These are phyloP conservation scores for Tetragnatha versicolor DNA, from an alignment of 1,140 invertebrate genomes.

Conservation along the genomic window DNA sequence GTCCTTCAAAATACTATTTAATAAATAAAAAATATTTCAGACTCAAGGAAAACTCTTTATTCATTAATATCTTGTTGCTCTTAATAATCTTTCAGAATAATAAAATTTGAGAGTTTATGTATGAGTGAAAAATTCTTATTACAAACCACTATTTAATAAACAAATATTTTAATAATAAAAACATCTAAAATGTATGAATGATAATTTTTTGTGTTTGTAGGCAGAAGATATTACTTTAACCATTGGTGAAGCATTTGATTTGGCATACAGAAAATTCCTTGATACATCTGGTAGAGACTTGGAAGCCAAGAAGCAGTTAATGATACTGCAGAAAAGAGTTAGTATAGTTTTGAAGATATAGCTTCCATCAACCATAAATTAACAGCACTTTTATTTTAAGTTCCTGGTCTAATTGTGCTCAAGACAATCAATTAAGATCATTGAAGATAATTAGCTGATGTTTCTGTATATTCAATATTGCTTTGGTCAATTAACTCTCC, in stretches of 20 bases:
- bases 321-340: slow-evolving; percentile 75
- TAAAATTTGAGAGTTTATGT: not conserved
- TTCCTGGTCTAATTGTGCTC: not conserved
- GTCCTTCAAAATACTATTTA: too few species aligned
- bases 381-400: not conserved
- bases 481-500: too few species aligned
- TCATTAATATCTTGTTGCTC: too few species aligned
- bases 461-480: too few species aligned
- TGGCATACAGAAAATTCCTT: slow-evolving; percentile 86
- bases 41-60: too few species aligned
- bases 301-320: slow-evolving; percentile 75
- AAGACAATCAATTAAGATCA: too few species aligned
- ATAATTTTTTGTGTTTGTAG: slow-evolving; percentile 61
- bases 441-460: too few species aligned
- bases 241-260: slow-evolving; percentile 95
- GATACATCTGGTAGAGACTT: slow-evolving; percentile 79
- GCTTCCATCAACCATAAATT: too few species aligned
- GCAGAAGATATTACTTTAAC: slow-evolving; percentile 96
- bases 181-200: not conserved
- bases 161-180: slow-evolving; percentile 8
- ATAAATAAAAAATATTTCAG: too few species aligned
- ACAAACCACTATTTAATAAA: not conserved
- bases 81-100: too few species aligned
- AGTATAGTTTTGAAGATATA: not conserved
- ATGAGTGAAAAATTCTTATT: not conserved